These are phyloP conservation scores for Camponotus pennsylvanicus DNA, from an alignment of 1,140 invertebrate genomes.

Conservation along the genomic window DNA sequence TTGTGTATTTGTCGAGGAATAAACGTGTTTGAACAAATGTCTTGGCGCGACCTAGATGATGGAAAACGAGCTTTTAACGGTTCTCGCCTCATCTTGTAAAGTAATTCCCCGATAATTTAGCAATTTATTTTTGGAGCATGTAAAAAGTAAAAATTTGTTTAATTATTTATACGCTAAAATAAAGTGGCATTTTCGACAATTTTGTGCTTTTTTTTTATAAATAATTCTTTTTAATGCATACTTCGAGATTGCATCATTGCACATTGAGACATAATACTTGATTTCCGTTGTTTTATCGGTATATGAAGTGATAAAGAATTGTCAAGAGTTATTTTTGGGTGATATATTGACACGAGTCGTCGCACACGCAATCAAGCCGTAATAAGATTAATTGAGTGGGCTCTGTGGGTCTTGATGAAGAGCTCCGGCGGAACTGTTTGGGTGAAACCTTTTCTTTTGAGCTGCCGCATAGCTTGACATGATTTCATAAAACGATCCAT, in stretches of 20 bases:
- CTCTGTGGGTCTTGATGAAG: conserved; percentile 22
- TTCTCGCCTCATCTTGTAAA: neutral
- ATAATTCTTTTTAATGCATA: neutral
- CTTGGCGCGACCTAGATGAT: conserved; percentile 8
- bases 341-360: neutral
- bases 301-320: conserved; percentile 15
- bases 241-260: neutral
- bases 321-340: conserved; percentile 24
- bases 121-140: neutral
- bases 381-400: conserved; percentile 53
- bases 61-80: neutral
- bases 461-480: neutral
- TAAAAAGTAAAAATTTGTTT: neutral
- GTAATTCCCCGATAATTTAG: neutral
- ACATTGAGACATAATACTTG: neutral
- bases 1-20: conserved; percentile 14
- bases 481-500: neutral
- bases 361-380: conserved; percentile 14
- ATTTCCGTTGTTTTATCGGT: neutral
- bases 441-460: conserved; percentile 25
- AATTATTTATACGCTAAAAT: neutral
- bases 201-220: neutral
- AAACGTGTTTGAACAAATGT: conserved; percentile 46
- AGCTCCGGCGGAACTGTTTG: conserved; percentile 22
- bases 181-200: neutral